Base-by-base conservation (phyloP, 2,797 vertebrate genomes). In the Tinamus major region DNA sequence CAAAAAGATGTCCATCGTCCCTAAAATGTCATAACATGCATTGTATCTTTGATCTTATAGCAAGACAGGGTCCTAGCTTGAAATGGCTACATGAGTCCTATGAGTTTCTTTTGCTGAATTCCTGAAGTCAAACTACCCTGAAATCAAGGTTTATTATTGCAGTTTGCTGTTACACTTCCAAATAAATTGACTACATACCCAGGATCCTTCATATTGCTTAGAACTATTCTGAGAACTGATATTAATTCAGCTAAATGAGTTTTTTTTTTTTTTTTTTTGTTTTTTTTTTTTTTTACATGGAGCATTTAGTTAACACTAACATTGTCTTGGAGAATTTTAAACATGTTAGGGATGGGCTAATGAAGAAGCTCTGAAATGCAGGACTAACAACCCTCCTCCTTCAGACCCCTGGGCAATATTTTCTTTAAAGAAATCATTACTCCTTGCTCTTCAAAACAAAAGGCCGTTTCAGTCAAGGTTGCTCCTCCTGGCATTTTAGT, bases 301-400 rank as follows among this genome's bases (percentile, higher is more conserved):
- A 81, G 20, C 53, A 85, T 84, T 86, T 80, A 78, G 46, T 91
- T 95, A 94, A 86, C 82, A 74, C 46, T 33, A 72, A 69, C 87
- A 91, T 91, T 92, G 74, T 67, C 77, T 51, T 58, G 16, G 93
- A 94, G 93, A 96, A 96, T 96, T 94, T 96, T 91, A 96, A 95
- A 92, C 87, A 95, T 93, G 85, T 70, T 93, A 92, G 93, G 94
- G 93, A 91, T 95, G 92, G 93, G 94, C 93, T 93, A 70, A 77
- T 48, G 80, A 95, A 94, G 48, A 94, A 88, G 81, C 85, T 92
- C 67, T 90, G 92, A 94, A 95, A 96, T 94, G 95, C 94, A 94
- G 93, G 91, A 91, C 85, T 90, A 94, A 84, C 89, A 79, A 56
- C 77, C 44, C 70, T 80, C 78, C 91, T 75, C 74, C 72, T 81